A percentile compares a stretch with the other conserved stretches of the same genome.
Conservation (phyloP, 2,113 vertebrate genomes). For the Taurulus bubalis region DNA sequence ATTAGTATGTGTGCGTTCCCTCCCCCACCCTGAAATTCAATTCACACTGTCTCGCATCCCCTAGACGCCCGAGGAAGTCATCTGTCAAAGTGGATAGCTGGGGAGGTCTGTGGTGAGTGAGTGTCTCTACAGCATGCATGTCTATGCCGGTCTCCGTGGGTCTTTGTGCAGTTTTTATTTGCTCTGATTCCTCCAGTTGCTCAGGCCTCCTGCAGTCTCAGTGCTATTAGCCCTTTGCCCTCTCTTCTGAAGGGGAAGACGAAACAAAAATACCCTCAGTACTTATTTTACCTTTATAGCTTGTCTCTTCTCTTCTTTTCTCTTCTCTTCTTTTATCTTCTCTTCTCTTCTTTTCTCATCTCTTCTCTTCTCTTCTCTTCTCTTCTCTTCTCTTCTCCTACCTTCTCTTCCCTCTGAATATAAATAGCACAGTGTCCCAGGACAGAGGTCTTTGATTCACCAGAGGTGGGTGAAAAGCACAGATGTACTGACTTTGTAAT, state of each 20-base stretch:
- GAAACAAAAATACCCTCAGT: slow-evolving; percentile 19
- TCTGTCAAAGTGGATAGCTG: slow-evolving; percentile 51
- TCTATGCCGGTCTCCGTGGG: slow-evolving; percentile 20
- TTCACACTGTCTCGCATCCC: slow-evolving; percentile 58
- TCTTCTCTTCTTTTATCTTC: too few species aligned
- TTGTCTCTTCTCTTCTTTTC: background rate
- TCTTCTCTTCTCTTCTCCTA: too few species aligned
- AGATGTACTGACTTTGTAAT: slow-evolving; percentile 47
- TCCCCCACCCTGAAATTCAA: slow-evolving; percentile 52
- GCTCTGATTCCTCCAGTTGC: slow-evolving; percentile 63
- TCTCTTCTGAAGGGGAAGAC: slow-evolving; percentile 46
- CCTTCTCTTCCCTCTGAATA: background rate
- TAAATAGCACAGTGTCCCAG: slow-evolving; percentile 40
- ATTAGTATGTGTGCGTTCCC: slow-evolving; percentile 4
- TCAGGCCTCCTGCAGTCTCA: slow-evolving; percentile 55
- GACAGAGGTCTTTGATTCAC: slow-evolving; percentile 20
- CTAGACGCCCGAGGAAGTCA: slow-evolving; percentile 49
- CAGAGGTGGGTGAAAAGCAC: slow-evolving; percentile 44
- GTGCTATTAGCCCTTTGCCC: slow-evolving; percentile 68
- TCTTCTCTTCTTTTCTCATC: too few species aligned
- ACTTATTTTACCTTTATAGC: slow-evolving; percentile 10
- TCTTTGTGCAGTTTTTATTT: slow-evolving; percentile 60
- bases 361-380: too few species aligned
- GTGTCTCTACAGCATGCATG: slow-evolving; percentile 29
- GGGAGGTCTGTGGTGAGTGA: slow-evolving; percentile 41